Evolutionary conservation across 2,113 vertebrate genomes (phyloP), one percentile per base, ranked within the genome.

Genomic region (Thamnaconus septentrionalis): DNA sequence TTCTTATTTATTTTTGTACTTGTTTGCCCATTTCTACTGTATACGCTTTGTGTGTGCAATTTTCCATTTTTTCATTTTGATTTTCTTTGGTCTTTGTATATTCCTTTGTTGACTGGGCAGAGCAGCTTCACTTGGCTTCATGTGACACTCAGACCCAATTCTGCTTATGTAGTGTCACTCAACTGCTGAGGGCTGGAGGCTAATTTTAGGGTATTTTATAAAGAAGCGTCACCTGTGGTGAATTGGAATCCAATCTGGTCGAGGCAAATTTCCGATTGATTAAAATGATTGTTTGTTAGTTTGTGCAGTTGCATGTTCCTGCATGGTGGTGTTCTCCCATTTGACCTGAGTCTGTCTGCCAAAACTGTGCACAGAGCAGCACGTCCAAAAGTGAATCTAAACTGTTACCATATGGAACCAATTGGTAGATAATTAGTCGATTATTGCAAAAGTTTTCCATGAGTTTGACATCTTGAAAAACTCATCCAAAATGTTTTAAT

Each of bases 21-120:
- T 80, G 83, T 84, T 85, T 71, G 83, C 82, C 75, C 78, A 69
- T 88, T 90, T 89, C 90, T 93, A 91, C 91, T 91, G 90, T 92
- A 91, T 90, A 90, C 82, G 78, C 80, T 67, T 7, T 44, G 74
- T 86, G 87, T 88, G 90, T 91, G 90, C 90, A 91, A 92, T 92
- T 85, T 53, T 78, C 59, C 59, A 61, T 59, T 60, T 57, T 53
- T 49, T 53, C 51, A 31, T 71, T 78, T 72, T 62, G 49, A 40
- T 85, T 61, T 77, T 79, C 69, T 78, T 72, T 62, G 49, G 41
- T 85, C 63, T 77, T 79, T 78, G 42, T 82, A 49, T 69, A 65
- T 61, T 47, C 53, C 63, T 69, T 9, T 6, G 55, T 59, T 62
- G 8, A 68, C 61, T 62, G 61, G 62, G 49, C 64, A 65, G 79